Evolutionary conservation across 2,113 vertebrate genomes (phyloP), one percentile per base, ranked within the genome.

Genomic region (Thamnophis sirtalis): DNA sequence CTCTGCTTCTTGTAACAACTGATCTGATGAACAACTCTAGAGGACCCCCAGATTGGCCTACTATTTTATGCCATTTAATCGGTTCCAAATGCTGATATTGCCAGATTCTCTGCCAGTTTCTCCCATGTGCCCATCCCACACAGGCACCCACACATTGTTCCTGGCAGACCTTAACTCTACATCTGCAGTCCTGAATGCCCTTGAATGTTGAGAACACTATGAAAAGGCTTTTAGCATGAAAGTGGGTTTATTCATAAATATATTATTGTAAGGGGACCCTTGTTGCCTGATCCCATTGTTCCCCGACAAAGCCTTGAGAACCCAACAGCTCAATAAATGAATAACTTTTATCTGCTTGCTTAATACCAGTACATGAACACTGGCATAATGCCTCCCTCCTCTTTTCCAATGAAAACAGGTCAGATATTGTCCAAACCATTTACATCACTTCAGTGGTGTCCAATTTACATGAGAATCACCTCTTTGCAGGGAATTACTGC

Each of bases 381-480:
- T 96, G 95, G 94, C 95, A 94, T 92, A 92, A 94, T 95, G 95
- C 95, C 93, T 93, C 94, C 87, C 60, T 43, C 43, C 92, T 84
- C 95, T 93, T 93, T 95, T 93, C 93, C 95, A 96, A 95, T 95
- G 96, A 97, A 95, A 94, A 95, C 95, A 95, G 89, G 95, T 96
- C 95, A 96, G 95, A 96, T 96, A 95, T 95, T 90, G 95, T 94
- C 95, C 91, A 93, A 91, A 95, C 95, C 96, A 95, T 96, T 96
- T 96, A 96, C 96, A 95, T 96, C 96, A 96, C 96, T 96, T 93
- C 33, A 95, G 94, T 95, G 95, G 95, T 38, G 95, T 93, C 2
- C 85, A 68, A 97, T 98, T 98, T 98, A 96, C 97, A 98, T 98
- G 94, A 97, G 90, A 98, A 98, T 96, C 86, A 73, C 92, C 95